Evolutionary conservation across 2,888 invertebrate genomes (phyloP).

Genomic region (Hypercompe scribonia): DNA sequence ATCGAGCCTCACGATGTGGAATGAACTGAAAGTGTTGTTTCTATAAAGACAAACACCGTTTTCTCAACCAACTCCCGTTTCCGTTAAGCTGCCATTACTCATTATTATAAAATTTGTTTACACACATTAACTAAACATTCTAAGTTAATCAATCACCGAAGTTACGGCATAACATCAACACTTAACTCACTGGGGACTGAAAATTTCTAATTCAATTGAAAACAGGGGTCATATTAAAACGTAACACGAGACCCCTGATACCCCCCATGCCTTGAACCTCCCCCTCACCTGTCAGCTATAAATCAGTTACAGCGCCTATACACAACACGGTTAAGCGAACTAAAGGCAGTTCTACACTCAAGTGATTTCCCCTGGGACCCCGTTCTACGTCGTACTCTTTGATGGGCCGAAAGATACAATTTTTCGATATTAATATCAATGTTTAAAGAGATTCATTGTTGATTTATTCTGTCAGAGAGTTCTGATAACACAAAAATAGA

Average conservation of each 20-base stretch:
- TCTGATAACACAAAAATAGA: not conserved
- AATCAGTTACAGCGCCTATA: conserved; percentile 44
- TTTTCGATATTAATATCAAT: conserved; percentile 47
- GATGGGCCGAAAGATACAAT: conserved; percentile 45
- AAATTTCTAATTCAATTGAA: conserved; percentile 10
- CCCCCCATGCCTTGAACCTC: not conserved
- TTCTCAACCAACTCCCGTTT: not conserved
- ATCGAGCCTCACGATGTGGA: not conserved
- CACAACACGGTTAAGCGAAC: conserved; percentile 25
- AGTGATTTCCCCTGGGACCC: conserved; percentile 57
- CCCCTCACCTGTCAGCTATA: conserved; percentile 29
- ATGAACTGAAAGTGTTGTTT: not conserved
- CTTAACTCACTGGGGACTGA: not conserved
- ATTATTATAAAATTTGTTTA: not conserved
- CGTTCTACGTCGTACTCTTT: conserved; percentile 26
- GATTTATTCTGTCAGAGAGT: conserved; percentile 28
- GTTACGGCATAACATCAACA: not conserved
- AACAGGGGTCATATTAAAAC: conserved; percentile 17
- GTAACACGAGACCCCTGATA: conserved; percentile 10
- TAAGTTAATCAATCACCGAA: not conserved
- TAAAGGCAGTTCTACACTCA: conserved; percentile 41
- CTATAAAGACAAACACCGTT: not conserved
- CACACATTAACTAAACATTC: not conserved
- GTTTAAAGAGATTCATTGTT: conserved; percentile 40
- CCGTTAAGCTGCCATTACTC: not conserved